Evolutionary conservation across 2,888 invertebrate species (phyloP).

Genomic region (Byasa hedistus): DNA sequence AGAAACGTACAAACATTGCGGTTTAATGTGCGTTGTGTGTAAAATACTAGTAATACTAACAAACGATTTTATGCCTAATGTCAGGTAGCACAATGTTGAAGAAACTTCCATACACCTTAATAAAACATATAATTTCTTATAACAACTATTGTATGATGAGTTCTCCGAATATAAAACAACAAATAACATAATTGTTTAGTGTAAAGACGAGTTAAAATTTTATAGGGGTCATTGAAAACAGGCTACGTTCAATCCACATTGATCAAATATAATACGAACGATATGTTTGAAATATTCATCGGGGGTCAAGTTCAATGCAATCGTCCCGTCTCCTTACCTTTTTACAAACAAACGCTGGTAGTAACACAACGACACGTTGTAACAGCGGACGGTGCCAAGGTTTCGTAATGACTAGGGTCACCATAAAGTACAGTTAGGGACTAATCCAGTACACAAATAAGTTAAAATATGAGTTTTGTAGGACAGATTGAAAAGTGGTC

Average conservation of each 20-base stretch:
- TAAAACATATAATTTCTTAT: too few species aligned
- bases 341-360: conserved; percentile 15
- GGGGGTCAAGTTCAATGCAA: conserved; percentile 29
- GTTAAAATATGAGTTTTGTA: too few species aligned
- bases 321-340: conserved; percentile 22
- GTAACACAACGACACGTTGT: conserved; percentile 20
- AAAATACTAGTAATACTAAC: too few species aligned
- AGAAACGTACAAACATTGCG: too few species aligned
- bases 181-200: not conserved
- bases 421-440: not conserved
- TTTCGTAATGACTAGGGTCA: conserved; percentile 4
- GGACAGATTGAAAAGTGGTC: too few species aligned
- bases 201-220: not conserved
- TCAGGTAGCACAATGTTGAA: too few species aligned
- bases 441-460: too few species aligned
- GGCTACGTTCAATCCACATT: not conserved
- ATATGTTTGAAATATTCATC: conserved; percentile 18
- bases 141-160: too few species aligned
- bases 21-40: too few species aligned
- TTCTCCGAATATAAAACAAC: not conserved
- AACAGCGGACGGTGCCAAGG: conserved; percentile 18
- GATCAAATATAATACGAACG: not conserved
- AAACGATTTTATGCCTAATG: too few species aligned
- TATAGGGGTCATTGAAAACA: not conserved
- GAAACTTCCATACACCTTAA: too few species aligned